Evolutionary conservation across 2,113 vertebrate species (phyloP).

Genomic region (Oryctolagus cuniculus): DNA sequence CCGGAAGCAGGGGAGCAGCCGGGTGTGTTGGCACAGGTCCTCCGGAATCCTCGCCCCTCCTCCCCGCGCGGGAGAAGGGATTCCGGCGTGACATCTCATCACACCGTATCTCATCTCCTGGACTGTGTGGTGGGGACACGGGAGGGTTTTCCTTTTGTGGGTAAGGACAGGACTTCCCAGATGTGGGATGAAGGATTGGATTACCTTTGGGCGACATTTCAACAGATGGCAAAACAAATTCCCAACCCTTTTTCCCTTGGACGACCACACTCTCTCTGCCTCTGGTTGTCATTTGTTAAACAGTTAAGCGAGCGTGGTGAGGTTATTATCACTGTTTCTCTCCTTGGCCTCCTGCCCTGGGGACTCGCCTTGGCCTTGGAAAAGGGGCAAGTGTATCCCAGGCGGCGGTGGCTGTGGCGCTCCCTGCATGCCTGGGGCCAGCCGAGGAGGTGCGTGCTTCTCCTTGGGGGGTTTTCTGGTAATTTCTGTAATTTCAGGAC

Average conservation of each 20-base stretch:
- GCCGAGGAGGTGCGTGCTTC: not conserved
- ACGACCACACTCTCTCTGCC: not conserved
- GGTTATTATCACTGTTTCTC: not conserved
- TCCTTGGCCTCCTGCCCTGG: not conserved
- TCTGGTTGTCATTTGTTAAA: not conserved
- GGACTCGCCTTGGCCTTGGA: not conserved
- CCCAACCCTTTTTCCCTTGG: not conserved
- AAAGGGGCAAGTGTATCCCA: not conserved
- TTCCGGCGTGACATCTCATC: too few relatives aligned
- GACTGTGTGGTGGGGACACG: not conserved
- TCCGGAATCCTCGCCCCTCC: too few relatives aligned
- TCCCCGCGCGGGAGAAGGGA: not conserved
- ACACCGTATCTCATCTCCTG: not conserved
- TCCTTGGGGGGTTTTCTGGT: not conserved
- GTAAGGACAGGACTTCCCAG: not conserved
- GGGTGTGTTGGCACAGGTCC: not conserved
- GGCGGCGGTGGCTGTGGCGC: fast-evolving
- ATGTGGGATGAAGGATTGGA: not conserved
- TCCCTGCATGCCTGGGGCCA: not conserved
- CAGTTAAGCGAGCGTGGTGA: fast-evolving
- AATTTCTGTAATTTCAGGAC: not conserved
- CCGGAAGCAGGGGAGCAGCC: not conserved
- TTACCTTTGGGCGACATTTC: constrained; percentile 37
- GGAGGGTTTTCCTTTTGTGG: not conserved
- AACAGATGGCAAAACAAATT: constrained; percentile 23